phyloP scores from a whole-genome alignment of 1,140 invertebrate species.

The Zaprionus ghesquierei region DNA sequence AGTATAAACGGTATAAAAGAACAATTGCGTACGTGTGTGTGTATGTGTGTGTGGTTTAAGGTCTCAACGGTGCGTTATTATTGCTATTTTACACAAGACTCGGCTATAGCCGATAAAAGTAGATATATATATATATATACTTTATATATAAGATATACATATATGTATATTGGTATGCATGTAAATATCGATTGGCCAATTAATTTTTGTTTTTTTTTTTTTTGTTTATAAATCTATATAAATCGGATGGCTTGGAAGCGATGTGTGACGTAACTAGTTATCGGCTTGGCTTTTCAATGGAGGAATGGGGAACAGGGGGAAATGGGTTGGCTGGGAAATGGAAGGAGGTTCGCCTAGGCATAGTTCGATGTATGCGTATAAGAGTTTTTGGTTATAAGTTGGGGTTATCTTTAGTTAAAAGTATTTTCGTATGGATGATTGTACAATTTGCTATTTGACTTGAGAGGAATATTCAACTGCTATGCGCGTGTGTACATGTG shows the following conservation, averaged over 20 bases:
- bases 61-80: neutral
- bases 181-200: neutral
- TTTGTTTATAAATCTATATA: neutral
- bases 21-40: neutral
- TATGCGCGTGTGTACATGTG: neutral
- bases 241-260: conserved; percentile 28
- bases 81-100: conserved; percentile 1
- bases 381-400: conserved; percentile 3
- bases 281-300: neutral
- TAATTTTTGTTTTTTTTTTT: neutral
- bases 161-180: neutral
- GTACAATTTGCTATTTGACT: conserved; percentile 33
- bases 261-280: conserved; percentile 22
- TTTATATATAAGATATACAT: neutral
- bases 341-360: neutral
- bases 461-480: neutral
- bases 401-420: neutral
- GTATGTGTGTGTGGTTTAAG: conserved; percentile 1
- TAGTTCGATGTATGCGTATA: conserved; percentile 25
- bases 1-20: neutral
- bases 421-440: conserved; percentile 13
- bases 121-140: neutral
- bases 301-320: neutral
- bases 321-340: neutral
- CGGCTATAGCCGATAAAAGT: neutral